Evolutionary conservation across 2,113 vertebrate species (phyloP).

Genomic region (Paramisgurnus dabryanus): DNA sequence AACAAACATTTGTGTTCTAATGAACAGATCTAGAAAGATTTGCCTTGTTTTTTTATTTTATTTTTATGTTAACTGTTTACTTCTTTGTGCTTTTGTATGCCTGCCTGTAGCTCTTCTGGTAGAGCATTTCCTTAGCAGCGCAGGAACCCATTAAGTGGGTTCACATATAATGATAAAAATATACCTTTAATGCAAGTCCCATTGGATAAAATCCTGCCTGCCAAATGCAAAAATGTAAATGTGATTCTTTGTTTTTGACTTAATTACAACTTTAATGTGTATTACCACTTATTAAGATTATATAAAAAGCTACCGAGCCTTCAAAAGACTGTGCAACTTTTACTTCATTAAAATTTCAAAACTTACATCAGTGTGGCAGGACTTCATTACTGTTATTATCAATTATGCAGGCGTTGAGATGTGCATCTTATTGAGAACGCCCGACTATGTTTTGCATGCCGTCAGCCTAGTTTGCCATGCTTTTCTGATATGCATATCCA

Average conservation of each 20-base stretch:
- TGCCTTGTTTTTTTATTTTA: conserved; percentile 2
- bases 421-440: conserved; percentile 19
- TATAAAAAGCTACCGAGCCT: conserved; percentile 32
- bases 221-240: too few species aligned
- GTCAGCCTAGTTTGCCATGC: conserved; percentile 42
- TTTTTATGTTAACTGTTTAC: conserved; percentile 1
- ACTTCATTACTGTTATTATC: conserved; percentile 29
- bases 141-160: too few species aligned
- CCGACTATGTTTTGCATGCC: conserved; percentile 41
- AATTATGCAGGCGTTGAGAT: conserved; percentile 37
- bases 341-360: conserved; percentile 46
- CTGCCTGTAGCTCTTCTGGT: neutral
- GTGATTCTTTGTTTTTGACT: conserved; percentile 16
- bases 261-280: conserved; percentile 24
- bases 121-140: too few species aligned
- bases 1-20: conserved; percentile 3
- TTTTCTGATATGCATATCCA: conserved; percentile 46
- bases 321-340: conserved; percentile 34
- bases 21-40: neutral
- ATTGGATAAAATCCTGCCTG: too few species aligned
- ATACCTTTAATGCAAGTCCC: too few species aligned
- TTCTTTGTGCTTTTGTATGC: neutral
- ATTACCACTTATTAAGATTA: conserved; percentile 33
- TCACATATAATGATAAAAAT: too few species aligned
- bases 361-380: conserved; percentile 28